Evolutionary conservation across 2,113 vertebrate species (phyloP), one percentile per base, ranked within the genome.

Genomic region (Osmerus mordax): DNA sequence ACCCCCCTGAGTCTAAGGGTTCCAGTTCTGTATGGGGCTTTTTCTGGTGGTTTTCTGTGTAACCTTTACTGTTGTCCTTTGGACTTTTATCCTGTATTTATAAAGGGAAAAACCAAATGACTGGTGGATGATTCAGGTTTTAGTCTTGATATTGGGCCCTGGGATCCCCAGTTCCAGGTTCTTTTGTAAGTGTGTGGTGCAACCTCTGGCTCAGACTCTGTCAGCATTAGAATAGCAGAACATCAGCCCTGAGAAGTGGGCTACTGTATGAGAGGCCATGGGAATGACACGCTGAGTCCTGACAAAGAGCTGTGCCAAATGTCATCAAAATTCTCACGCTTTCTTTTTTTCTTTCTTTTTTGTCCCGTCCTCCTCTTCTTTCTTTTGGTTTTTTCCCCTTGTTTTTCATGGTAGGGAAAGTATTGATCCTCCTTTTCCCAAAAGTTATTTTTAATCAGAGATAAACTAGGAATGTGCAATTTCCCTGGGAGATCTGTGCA

Each of bases 381-480:
- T 8, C 78, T 74, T 75, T 51, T 69, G 18, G 25, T 56, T 16
- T 4, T 36, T 71, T 56, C 3, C 7, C 74, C 60, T 73, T 29
- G 19, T 18, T 75, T 75, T 69, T 21, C 15, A 80, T 81, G 29
- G 63, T 61, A 91, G 89, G 90, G 89, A 92, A 89, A 80, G 84
- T 90, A 93, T 92, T 72, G 90, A 92, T 92, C 89, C 81, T 65
- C 81, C 62, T 81, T 88, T 92, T 93, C 89, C 89, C 90, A 47
- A 92, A 92, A 89, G 90, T 89, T 92, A 93, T 92, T 92, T 93
- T 86, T 90, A 90, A 86, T 85, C 87, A 80, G 88, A 91, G 80
- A 89, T 91, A 92, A 93, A 92, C 91, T 91, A 81, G 36, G 81
- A 85, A 80, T 87, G 75, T 80, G 77, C 79, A 77, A 55, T 87